Conservation (phyloP, 2,888 invertebrate genomes). For the Thysanoteuthis rhombus region DNA sequence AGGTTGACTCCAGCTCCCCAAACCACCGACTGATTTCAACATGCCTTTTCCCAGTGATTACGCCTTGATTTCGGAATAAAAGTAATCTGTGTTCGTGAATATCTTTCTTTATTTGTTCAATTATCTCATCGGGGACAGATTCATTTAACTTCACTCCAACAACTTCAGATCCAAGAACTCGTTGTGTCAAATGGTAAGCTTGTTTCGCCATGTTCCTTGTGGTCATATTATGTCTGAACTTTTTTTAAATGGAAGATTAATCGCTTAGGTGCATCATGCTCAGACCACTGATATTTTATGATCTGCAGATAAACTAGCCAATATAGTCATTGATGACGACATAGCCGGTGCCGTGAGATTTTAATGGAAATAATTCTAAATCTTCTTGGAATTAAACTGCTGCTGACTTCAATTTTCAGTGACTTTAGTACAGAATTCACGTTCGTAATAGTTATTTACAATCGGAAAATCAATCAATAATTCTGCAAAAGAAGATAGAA, state of each 20-base stretch:
- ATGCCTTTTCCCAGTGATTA: slow-evolving; percentile 54
- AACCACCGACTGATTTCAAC: slow-evolving; percentile 62
- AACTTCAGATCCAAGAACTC: slow-evolving; percentile 50
- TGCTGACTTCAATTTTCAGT: not conserved
- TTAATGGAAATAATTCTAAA: not conserved
- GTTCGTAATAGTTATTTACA: not conserved
- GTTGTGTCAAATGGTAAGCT: not conserved
- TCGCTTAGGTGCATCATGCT: not conserved
- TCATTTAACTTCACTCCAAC: slow-evolving; percentile 51
- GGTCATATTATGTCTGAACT: not conserved
- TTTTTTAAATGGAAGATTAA: not conserved
- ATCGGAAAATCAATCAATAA: not conserved
- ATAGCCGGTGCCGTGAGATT: not conserved
- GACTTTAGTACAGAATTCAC: not conserved
- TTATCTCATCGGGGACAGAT: slow-evolving; percentile 45
- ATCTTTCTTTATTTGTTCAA: slow-evolving; percentile 50
- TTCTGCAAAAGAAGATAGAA: not conserved
- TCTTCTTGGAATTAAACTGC: not conserved
- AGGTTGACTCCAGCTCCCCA: slow-evolving; percentile 61
- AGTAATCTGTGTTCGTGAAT: slow-evolving; percentile 55
- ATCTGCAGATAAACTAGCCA: not conserved
- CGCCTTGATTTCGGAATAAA: slow-evolving; percentile 60
- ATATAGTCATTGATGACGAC: not conserved
- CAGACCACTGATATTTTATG: not conserved
- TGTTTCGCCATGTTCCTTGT: slow-evolving; percentile 21